A percentile compares a stretch with the other conserved stretches of the same genome.
phyloP scores from a whole-genome alignment of 2,797 vertebrate species.

The Notolepis coatsorum region DNA sequence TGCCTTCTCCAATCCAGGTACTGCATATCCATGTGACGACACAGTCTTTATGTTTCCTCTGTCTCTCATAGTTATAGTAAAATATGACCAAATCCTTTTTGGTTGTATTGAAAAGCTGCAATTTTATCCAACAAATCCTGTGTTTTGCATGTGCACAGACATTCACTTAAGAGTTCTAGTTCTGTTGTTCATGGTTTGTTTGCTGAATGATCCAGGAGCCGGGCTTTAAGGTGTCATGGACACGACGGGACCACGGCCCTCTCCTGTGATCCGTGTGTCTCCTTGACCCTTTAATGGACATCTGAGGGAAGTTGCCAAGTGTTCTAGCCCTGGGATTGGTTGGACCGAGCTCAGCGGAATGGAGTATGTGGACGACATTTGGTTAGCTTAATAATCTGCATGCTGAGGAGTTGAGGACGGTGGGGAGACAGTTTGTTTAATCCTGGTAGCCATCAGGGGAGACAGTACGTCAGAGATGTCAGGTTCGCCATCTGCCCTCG shows the following conservation, averaged over 20 bases:
- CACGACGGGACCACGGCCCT: no score
- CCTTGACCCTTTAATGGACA: background rate
- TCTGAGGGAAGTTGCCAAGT: slow-evolving; percentile 20
- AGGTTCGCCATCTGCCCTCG: slow-evolving; percentile 2
- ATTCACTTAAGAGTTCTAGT: slow-evolving; percentile 26
- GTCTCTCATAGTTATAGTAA: slow-evolving; percentile 20
- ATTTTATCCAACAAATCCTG: slow-evolving; percentile 8
- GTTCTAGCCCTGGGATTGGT: slow-evolving; percentile 11
- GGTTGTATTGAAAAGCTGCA: slow-evolving; percentile 14
- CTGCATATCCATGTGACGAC: slow-evolving; percentile 25
- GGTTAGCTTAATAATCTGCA: slow-evolving; percentile 58
- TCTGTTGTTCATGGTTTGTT: slow-evolving; percentile 29
- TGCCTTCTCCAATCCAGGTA: slow-evolving; percentile 44
- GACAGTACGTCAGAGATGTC: slow-evolving; percentile 5
- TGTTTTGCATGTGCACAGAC: slow-evolving; percentile 14
- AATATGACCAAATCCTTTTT: slow-evolving; percentile 16
- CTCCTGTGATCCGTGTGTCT: no score
- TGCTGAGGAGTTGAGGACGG: slow-evolving; percentile 48
- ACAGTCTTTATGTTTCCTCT: slow-evolving; percentile 27
- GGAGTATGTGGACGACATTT: slow-evolving; percentile 8
- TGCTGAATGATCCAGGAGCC: background rate
- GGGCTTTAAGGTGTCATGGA: no score
- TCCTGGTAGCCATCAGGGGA: slow-evolving; percentile 24
- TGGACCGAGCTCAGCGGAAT: slow-evolving; percentile 13
- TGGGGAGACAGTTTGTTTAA: slow-evolving; percentile 31